Conservation (phyloP, 2,797 vertebrate genomes). For the Leptoclinus maculatus region DNA sequence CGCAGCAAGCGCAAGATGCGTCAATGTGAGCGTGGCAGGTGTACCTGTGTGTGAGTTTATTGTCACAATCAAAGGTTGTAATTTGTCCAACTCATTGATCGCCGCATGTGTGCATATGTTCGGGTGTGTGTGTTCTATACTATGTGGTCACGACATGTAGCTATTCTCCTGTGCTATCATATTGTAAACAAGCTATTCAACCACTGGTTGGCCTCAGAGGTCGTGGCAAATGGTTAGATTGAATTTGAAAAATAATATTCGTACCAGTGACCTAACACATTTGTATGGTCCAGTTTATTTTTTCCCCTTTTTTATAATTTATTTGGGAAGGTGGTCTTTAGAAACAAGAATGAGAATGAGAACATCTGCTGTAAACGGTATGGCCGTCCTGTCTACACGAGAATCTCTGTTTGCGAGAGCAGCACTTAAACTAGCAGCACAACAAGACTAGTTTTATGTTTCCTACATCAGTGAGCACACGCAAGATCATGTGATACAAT, state of each 20-base stretch:
- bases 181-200: too few species aligned
- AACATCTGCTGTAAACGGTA: background rate
- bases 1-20: background rate
- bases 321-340: background rate
- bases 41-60: background rate
- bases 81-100: too few species aligned
- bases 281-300: background rate
- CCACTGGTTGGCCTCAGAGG: too few species aligned
- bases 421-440: background rate
- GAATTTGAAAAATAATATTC: too few species aligned
- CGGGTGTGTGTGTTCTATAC: too few species aligned
- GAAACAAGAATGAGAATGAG: background rate
- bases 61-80: background rate
- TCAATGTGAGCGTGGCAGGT: slow-evolving; percentile 54
- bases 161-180: too few species aligned
- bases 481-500: background rate
- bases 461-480: background rate
- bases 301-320: too few species aligned
- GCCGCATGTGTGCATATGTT: too few species aligned
- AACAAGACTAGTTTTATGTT: background rate
- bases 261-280: too few species aligned
- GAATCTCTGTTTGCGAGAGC: background rate
- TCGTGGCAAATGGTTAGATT: too few species aligned
- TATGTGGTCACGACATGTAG: too few species aligned
- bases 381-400: background rate